Conservation (phyloP, 2,888 invertebrate species). For the Coremacera marginata region DNA sequence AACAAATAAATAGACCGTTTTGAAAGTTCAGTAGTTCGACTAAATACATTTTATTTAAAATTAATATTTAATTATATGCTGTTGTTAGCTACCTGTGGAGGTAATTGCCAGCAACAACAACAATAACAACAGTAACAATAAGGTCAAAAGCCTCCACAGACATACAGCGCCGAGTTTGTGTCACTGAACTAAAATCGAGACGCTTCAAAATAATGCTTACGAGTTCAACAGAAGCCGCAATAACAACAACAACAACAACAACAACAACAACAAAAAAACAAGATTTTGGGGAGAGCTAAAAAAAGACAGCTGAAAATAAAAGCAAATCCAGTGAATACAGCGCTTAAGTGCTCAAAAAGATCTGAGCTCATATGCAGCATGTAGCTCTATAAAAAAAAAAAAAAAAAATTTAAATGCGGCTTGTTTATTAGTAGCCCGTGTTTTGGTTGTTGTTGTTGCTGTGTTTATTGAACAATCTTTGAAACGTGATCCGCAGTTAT, state of each 20-base stretch:
- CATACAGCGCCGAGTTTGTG: not conserved
- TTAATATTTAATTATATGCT: no score
- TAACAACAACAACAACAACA: not conserved
- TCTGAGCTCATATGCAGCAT: no score
- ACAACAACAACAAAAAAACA: not conserved
- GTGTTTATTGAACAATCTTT: not conserved
- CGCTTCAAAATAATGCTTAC: not conserved
- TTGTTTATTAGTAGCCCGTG: not conserved
- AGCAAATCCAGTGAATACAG: no score
- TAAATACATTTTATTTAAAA: no score
- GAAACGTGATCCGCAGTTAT: constrained; percentile 22
- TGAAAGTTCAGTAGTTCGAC: no score
- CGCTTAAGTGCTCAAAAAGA: no score
- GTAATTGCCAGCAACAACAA: not conserved
- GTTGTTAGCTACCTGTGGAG: no score
- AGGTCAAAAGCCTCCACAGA: not conserved
- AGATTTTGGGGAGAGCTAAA: not conserved
- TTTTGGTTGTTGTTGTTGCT: not conserved
- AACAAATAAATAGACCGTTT: no score
- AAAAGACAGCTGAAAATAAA: not conserved
- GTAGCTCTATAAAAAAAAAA: no score
- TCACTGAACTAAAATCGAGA: constrained; percentile 6
- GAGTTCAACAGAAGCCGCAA: no score
- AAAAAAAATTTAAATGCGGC: not conserved
- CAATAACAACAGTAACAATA: not conserved